Base-by-base conservation (phyloP, 2,113 vertebrate genomes). In the Grus americana region DNA sequence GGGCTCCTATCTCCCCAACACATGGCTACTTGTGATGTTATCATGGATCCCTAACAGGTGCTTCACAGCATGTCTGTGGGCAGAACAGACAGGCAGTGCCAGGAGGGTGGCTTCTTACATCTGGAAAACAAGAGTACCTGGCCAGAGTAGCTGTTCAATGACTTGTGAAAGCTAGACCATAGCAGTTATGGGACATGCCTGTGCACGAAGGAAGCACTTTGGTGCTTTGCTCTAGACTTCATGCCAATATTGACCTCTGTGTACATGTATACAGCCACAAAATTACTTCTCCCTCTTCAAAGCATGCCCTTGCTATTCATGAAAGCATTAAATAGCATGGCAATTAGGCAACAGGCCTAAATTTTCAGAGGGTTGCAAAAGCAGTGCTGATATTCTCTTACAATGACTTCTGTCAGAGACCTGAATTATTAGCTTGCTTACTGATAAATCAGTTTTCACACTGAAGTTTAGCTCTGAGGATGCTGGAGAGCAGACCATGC, bases 51-150 rank as follows among this genome's bases (percentile, higher is more conserved):
- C n/a, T 13, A 12, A 38, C 1, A 2, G 27, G 30, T 49, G 58
- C 15, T 13, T 68, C 40, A 6, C 6, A 59, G 76, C 42, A 19
- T 4, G 11, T 19, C 7, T 2, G 10, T 13, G 70, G 85, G 38
- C 0, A 0, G 10, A 20, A 44, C 67, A 71, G 87, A 13, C 0
- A 26, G 27, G 12, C 46, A 67, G 42, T 22, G 44, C 24, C 27
- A 65, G 22, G 30, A 38, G 29, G 4, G 0, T 73, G 57, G 38
- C 59, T 57, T 44, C 5, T 59, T 36, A 14, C 34, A 70, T 5
- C 46, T 8, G 11, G 70, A 50, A 62, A 92, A 44, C 11, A 30
- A 11, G 20, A 49, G 29, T 2, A 26, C 15, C 6, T 21, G 23
- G 20, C 13, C 5, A 27, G n/a, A 61, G 49, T 1, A 58, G 46